These are phyloP conservation scores for Xanthia icteritia DNA, from an alignment of 2,888 invertebrate species.

Conservation along the genomic window DNA sequence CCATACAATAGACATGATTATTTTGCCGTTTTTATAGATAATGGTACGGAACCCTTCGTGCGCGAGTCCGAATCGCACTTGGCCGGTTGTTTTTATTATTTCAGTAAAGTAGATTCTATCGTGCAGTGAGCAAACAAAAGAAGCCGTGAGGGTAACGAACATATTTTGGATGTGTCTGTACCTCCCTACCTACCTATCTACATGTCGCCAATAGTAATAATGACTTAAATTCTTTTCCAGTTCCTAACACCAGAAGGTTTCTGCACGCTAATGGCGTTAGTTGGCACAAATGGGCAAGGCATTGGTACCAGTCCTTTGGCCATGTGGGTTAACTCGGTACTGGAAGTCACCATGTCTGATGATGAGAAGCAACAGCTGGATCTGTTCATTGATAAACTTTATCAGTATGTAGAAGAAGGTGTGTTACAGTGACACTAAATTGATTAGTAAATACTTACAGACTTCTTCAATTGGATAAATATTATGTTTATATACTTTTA, in stretches of 20 bases:
- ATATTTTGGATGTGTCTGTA: too few relatives aligned
- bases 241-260: slow-evolving; percentile 96
- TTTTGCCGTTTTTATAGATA: too few relatives aligned
- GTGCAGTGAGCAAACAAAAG: too few relatives aligned
- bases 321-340: slow-evolving; percentile 95
- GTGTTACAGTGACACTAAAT: slow-evolving; percentile 49
- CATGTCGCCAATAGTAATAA: not conserved
- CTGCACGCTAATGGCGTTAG: slow-evolving; percentile 91
- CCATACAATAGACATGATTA: too few relatives aligned
- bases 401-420: slow-evolving; percentile 96
- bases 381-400: slow-evolving; percentile 94
- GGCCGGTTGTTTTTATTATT: too few relatives aligned
- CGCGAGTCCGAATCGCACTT: too few relatives aligned
- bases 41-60: too few relatives aligned
- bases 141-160: too few relatives aligned
- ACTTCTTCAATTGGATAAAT: not conserved
- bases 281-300: slow-evolving; percentile 98
- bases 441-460: not conserved
- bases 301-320: slow-evolving; percentile 97
- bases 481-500: too few relatives aligned
- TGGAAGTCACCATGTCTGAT: slow-evolving; percentile 92
- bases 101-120: too few relatives aligned
- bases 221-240: slow-evolving; percentile 71
- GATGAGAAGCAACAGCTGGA: slow-evolving; percentile 93
- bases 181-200: too few relatives aligned